Evolutionary conservation across 1,140 invertebrate genomes (phyloP), one percentile per base, ranked within the genome.

Genomic region (Oreohelix idahoensis): DNA sequence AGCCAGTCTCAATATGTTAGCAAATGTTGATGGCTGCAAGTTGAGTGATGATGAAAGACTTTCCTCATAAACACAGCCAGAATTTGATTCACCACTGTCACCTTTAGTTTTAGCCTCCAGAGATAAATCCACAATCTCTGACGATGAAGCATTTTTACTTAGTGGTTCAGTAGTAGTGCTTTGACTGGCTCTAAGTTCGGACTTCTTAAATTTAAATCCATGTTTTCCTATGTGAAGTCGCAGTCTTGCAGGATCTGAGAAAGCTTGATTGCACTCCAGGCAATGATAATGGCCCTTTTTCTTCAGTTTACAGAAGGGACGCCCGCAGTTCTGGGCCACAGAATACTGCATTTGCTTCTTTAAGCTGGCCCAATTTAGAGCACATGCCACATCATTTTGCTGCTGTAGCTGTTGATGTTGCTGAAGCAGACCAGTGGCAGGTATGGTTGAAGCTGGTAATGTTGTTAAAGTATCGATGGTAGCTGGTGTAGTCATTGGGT

Each of bases 291-390:
- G 96, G 84, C 96, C 95, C 87, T 96, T 95, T 76, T 96, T 94
- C 90, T 97, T 97, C 63, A 97, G 93, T 91, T 97, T 97, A 91
- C 96, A 97, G 89, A 97, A 97, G 13, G 96, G 96, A 35, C 96
- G 93, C 51, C 95, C 95, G 92, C 96, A 97, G 83, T 95, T 95
- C 76, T 95, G 93, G 75, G 89, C 77, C 49, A 89, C 70, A 17
- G 84, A 84, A 75, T 86, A 91, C 85, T 91, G 89, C 89, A 92
- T 92, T 58, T 85, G 86, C 29, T 76, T 84, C 71, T 83, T 87
- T 13, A 92, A 63, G 20, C 83, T 74, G 20, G 85, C 66, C 90
- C 90, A 92, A 66, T 78, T 89, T 4, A 84, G 84, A 13, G 79
- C 70, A 32, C 84, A 83, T 15, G 86, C 81, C 38, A 86, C 42